Evolutionary conservation across 2,797 vertebrate species (phyloP).

Genomic region (Morus bassanus): DNA sequence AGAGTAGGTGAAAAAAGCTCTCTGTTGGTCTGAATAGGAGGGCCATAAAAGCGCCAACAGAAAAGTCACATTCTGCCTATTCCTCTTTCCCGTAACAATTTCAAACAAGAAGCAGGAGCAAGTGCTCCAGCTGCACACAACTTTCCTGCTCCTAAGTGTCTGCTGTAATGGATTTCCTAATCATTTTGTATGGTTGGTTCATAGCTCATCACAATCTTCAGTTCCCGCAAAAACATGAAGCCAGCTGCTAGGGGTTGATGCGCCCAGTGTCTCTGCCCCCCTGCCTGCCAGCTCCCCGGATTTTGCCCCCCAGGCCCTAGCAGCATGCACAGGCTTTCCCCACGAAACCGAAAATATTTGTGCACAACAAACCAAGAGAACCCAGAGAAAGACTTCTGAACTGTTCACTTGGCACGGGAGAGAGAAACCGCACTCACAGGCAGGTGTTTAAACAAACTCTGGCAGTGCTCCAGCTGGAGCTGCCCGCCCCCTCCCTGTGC

Average conservation of each 20-base stretch:
- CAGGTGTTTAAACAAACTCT: not conserved
- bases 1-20: not conserved
- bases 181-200: not conserved
- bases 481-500: not conserved
- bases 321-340: not conserved
- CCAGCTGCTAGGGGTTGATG: too few relatives aligned
- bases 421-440: accelerated
- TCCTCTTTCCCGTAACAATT: not conserved
- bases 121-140: not conserved
- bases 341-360: not conserved
- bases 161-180: not conserved
- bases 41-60: not conserved
- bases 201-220: not conserved
- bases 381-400: accelerated
- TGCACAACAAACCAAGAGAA: not conserved
- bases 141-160: not conserved
- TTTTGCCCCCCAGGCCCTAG: not conserved
- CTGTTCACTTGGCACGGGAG: not conserved
- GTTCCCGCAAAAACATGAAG: not conserved
- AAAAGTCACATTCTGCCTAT: not conserved
- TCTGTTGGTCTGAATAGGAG: not conserved
- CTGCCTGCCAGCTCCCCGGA: not conserved
- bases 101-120: not conserved
- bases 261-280: not conserved
- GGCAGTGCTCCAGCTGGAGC: not conserved